A percentile compares a stretch with the other conserved stretches of the same genome.
These are phyloP conservation scores for Copsychus sechellarum DNA, from an alignment of 2,113 vertebrate species.

Conservation along the genomic window DNA sequence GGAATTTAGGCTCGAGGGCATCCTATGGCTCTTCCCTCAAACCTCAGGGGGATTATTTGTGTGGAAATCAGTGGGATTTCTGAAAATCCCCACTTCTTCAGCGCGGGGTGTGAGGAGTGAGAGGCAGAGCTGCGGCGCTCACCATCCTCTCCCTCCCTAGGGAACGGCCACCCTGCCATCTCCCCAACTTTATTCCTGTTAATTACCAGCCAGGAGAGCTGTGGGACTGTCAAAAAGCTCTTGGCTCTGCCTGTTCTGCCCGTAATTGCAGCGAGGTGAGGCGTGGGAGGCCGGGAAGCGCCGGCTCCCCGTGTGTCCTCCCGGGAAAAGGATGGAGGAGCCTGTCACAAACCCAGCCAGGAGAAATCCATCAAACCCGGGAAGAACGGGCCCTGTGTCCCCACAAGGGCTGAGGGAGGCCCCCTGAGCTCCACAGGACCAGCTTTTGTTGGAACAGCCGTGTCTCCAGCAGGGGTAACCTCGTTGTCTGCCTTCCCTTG, in stretches of 20 bases:
- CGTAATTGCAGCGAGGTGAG: accelerated
- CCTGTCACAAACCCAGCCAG: not conserved
- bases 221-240: not conserved
- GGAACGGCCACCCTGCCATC: not conserved
- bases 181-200: not conserved
- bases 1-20: not conserved
- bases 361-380: constrained; percentile 6
- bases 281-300: accelerated
- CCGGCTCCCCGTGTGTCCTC: accelerated
- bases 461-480: not conserved
- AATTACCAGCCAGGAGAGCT: not conserved
- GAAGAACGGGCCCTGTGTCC: not conserved
- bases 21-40: accelerated
- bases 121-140: not conserved
- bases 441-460: accelerated
- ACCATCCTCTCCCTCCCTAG: not conserved
- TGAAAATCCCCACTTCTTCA: not conserved
- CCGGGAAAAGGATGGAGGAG: not conserved
- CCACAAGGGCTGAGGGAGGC: not conserved
- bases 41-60: not conserved
- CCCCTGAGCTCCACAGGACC: not conserved
- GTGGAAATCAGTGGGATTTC: not conserved
- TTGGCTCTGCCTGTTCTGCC: accelerated
- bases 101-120: accelerated
- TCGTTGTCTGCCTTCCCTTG: accelerated